Evolutionary conservation across 2,888 invertebrate genomes (phyloP).

Genomic region (Coremacera marginata): DNA sequence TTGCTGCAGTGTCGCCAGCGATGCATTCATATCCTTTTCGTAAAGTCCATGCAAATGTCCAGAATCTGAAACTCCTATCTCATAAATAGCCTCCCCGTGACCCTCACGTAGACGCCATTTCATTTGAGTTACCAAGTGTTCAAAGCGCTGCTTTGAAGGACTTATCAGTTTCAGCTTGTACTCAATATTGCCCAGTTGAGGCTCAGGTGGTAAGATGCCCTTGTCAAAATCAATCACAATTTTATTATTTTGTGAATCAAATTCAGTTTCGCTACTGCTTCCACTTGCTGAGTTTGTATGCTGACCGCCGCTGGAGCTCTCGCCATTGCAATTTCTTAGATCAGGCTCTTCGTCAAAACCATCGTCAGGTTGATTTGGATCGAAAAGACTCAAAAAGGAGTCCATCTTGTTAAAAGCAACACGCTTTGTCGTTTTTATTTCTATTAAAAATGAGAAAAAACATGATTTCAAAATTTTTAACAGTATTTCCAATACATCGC

Average conservation of each 20-base stretch:
- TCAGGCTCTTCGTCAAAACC: constrained; percentile 64
- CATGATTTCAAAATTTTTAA: no score
- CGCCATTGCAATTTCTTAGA: constrained; percentile 55
- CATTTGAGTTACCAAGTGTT: constrained; percentile 98
- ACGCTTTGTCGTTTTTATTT: no score
- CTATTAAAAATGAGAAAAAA: not conserved
- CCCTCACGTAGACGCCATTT: constrained; percentile 98
- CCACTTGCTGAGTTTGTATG: constrained; percentile 50
- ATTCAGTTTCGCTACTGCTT: constrained; percentile 55
- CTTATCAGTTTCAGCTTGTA: constrained; percentile 95
- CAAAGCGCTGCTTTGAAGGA: constrained; percentile 90
- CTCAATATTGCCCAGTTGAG: constrained; percentile 94
- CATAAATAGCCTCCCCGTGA: constrained; percentile 97
- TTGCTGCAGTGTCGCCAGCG: constrained; percentile 83
- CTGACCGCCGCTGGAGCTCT: constrained; percentile 49
- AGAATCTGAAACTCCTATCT: constrained; percentile 93
- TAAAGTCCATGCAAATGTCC: constrained; percentile 89
- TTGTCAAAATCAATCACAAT: constrained; percentile 71
- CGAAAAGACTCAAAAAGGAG: constrained; percentile 85
- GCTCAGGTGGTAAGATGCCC: constrained; percentile 88
- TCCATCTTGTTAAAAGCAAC: constrained; percentile 74
- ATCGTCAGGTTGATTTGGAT: constrained; percentile 72
- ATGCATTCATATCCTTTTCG: constrained; percentile 86
- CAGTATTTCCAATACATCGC: not conserved
- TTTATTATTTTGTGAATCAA: constrained; percentile 56